phyloP scores from a whole-genome alignment of 2,113 vertebrate species.

The Accipiter cooperii region DNA sequence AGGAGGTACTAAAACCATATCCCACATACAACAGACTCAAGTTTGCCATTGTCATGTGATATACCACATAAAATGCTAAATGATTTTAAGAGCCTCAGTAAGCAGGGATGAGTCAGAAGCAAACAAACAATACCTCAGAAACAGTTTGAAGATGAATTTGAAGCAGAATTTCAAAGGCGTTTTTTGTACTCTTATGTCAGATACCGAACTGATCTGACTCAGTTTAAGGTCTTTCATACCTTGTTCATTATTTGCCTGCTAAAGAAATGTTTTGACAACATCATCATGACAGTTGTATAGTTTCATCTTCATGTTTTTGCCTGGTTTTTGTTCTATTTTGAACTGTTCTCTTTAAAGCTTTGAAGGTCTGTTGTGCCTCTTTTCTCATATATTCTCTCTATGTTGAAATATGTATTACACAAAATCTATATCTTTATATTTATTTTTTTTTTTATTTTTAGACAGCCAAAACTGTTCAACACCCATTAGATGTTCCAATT shows the following conservation, averaged over 20 bases:
- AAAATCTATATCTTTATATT: not conserved
- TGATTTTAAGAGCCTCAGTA: not conserved
- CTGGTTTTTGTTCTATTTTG: not conserved
- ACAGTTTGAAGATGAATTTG: not conserved
- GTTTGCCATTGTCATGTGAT: not conserved
- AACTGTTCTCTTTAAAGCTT: not conserved
- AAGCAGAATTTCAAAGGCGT: not conserved
- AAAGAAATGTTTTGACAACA: not conserved
- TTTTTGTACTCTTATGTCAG: not conserved
- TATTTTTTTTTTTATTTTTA: not conserved
- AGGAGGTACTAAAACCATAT: not conserved
- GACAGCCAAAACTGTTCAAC: not conserved
- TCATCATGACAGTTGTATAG: not conserved
- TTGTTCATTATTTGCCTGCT: not conserved
- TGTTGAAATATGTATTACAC: not conserved
- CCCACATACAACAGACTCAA: accelerated
- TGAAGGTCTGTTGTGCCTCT: not conserved
- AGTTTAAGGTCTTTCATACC: not conserved
- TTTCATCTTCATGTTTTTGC: not conserved
- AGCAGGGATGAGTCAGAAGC: not conserved
- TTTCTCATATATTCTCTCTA: not conserved
- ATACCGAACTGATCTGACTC: not conserved
- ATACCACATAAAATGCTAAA: not conserved
- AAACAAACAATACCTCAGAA: not conserved
- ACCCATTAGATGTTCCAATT: not conserved